Conservation (phyloP, 2,888 invertebrate genomes). For the Pecten maximus region DNA sequence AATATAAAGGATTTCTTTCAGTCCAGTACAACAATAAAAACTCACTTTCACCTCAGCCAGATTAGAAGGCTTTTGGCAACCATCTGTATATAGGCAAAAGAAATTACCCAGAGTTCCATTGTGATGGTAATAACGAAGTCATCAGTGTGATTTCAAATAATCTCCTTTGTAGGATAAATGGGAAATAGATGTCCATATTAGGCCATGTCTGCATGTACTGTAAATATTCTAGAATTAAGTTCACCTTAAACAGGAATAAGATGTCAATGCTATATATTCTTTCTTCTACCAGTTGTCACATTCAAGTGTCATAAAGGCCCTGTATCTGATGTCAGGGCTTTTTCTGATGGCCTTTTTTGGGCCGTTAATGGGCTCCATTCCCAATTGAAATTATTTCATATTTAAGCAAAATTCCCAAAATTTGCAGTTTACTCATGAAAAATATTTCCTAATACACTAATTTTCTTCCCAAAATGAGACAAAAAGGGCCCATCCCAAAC, state of each 20-base stretch:
- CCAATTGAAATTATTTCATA: too few species aligned
- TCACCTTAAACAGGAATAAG: background rate
- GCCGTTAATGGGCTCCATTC: too few species aligned
- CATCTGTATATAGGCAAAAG: background rate
- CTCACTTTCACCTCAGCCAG: background rate
- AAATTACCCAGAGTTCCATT: background rate
- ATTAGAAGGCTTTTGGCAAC: background rate
- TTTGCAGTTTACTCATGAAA: too few species aligned
- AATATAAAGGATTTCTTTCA: background rate
- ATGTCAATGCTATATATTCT: background rate
- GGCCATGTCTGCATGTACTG: background rate
- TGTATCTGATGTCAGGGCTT: background rate
- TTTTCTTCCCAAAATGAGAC: too few species aligned
- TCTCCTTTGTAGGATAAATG: background rate
- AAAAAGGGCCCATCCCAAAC: too few species aligned
- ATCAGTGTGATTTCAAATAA: background rate
- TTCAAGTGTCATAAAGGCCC: too few species aligned
- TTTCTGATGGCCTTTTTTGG: too few species aligned
- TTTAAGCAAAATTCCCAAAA: too few species aligned
- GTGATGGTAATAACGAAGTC: background rate
- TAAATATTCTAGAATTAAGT: background rate
- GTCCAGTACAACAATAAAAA: conserved; percentile 1
- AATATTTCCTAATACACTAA: too few species aligned
- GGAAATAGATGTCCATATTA: background rate
- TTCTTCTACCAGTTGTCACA: too few species aligned